phyloP scores from a whole-genome alignment of 2,113 vertebrate genomes.

The Acrocephalus arundinaceus region DNA sequence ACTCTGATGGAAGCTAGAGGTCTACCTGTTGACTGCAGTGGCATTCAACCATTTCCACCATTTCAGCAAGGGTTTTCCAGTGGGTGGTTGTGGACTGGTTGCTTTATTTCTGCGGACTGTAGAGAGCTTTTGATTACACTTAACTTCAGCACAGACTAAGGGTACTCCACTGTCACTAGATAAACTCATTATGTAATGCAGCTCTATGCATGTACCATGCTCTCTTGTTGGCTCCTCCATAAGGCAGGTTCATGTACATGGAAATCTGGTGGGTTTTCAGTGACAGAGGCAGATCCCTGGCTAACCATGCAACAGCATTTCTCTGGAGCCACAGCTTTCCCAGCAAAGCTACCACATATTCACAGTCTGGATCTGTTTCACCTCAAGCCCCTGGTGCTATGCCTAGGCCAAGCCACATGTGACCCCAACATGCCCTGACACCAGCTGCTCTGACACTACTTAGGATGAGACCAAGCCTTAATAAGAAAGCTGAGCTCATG shows the following conservation, averaged over 20 bases:
- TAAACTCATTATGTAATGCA: not conserved
- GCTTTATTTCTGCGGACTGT: not conserved
- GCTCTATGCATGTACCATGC: not conserved
- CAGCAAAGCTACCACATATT: accelerated
- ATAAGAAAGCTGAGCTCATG: not conserved
- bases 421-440: not conserved
- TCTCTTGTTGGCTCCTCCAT: not conserved
- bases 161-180: not conserved
- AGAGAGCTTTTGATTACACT: not conserved
- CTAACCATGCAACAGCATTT: not conserved
- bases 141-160: not conserved
- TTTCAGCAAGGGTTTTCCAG: not conserved
- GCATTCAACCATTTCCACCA: not conserved
- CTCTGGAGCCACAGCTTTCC: not conserved
- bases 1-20: not conserved
- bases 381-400: not conserved
- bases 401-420: not conserved
- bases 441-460: accelerated
- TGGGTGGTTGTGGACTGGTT: not conserved
- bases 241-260: accelerated
- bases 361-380: not conserved
- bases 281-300: not conserved
- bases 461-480: not conserved
- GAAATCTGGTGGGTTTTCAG: not conserved
- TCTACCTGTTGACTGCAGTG: not conserved